Conservation (phyloP, 1,140 invertebrate genomes). For the Zeugodacus cucurbitae region DNA sequence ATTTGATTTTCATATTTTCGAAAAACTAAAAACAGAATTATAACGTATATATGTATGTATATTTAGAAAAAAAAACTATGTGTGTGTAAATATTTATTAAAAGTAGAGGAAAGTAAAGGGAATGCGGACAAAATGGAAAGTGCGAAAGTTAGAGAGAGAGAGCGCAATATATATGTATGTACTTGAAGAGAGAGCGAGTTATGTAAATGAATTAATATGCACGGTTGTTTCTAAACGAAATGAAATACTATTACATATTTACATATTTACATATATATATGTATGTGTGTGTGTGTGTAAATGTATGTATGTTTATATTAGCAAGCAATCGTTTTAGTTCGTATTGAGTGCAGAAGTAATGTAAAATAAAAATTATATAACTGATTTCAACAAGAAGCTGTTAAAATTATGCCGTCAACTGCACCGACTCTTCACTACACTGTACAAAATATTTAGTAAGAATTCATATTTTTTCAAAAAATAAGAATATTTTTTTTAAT, state of each 20-base stretch:
- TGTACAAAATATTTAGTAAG: background rate
- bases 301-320: background rate
- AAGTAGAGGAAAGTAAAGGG: background rate
- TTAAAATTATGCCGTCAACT: slow-evolving; percentile 19
- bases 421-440: background rate
- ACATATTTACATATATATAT: background rate
- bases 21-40: background rate
- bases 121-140: background rate
- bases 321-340: background rate
- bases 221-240: slow-evolving; percentile 40
- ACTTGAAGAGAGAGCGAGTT: background rate
- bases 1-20: background rate
- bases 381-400: background rate
- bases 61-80: background rate
- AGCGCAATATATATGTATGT: too few relatives aligned
- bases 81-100: slow-evolving; percentile 22
- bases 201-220: slow-evolving; percentile 27
- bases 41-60: background rate
- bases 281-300: background rate
- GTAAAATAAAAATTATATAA: background rate
- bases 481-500: background rate
- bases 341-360: background rate
- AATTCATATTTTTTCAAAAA: too few relatives aligned
- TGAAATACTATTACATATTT: slow-evolving; percentile 1
- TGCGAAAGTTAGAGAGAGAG: background rate